Evolutionary conservation across 2,888 invertebrate genomes (phyloP), one percentile per base, ranked within the genome.

Genomic region (Conchocele bisecta): DNA sequence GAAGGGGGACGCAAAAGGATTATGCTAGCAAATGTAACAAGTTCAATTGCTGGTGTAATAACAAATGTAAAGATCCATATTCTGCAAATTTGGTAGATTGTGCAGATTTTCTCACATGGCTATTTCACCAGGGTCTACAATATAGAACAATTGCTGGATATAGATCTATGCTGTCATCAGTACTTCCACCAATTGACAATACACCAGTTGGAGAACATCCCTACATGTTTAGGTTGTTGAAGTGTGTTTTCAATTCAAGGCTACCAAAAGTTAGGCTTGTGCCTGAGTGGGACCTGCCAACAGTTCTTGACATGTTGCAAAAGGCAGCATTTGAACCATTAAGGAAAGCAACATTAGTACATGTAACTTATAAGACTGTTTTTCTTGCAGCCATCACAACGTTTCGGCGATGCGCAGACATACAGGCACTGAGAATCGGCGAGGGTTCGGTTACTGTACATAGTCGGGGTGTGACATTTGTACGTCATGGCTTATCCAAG

Each of bases 371-470:
- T 4, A 29, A 51, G 33, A 29, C 53, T 29, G 26, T 29, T 39
- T 66, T 66, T 31, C 44, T 67, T 20, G 9, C 46, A 6, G 51
- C 59, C 29, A 53, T 59, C n/a, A 60, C 67, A 26, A 53, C 59
- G 13, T 60, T 60, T 28, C 24, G 67, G 26, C 42, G 59, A 37
- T 44, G 51, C 31, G 53, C 59, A 37, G 67, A 67, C 24, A 35
- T 59, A 35, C 67, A 67, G 28, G 29, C 67, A 13, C 39, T 67
- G 20, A 35, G 44, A 22, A n/a, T n/a, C n/a, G n/a, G n/a, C n/a
- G n/a, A n/a, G n/a, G n/a, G n/a, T n/a, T n/a, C n/a, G n/a, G n/a
- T n/a, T n/a, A n/a, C n/a, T n/a, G n/a, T n/a, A n/a, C n/a, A n/a
- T n/a, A n/a, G n/a, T n/a, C n/a, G n/a, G n/a, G 59, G 66, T 0